Base-by-base conservation (phyloP, 2,113 vertebrate genomes). In the Cheirogaleus medius region DNA sequence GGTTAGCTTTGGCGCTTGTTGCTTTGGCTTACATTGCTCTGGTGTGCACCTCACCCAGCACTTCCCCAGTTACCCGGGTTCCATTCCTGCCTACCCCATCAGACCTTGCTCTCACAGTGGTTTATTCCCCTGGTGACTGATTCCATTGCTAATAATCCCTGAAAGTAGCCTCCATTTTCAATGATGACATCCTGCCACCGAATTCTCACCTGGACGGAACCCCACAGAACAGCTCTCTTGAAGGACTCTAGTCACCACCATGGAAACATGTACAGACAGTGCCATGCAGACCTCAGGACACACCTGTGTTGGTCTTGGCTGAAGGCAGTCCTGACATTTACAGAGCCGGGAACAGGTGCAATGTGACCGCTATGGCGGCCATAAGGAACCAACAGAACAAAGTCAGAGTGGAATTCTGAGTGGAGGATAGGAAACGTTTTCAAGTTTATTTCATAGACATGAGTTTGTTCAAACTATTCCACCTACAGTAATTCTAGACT, bases 401-500 rank as follows among this genome's bases (percentile, higher is more conserved):
- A 83, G 71, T 34, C 15, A 71, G 27, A 34, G 17, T 34, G 71
- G 17, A 78, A 60, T 64, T 69, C 20, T 21, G 39, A 90, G 69
- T 29, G 34, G n/a, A 92, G 12, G 6, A 47, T 6, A 44, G 44
- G 13, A 88, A 76, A 52, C 73, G 29, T 52, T 49, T 18, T 49
- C 13, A 0, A 95, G 69, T 56, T 73, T 58, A 56, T 17, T 60
- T 88, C 54, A 39, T 60, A 82, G 84, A 77, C 5, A 15, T 34
- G 17, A 80, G 80, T 92, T 63, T 95, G 63, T 69, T n/a, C 52
- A 34, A 87, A 90, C 47, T 58, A 37, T 12, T 86, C 29, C 69
- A 58, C 49, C 42, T 47, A 32, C 17, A 60, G 66, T 56, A 34
- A 88, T 60, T 87, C 83, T 34, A 68, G 29, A 63, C 34, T 21